Evolutionary conservation across 2,113 vertebrate species (phyloP).

Genomic region (Cavia aperea): DNA sequence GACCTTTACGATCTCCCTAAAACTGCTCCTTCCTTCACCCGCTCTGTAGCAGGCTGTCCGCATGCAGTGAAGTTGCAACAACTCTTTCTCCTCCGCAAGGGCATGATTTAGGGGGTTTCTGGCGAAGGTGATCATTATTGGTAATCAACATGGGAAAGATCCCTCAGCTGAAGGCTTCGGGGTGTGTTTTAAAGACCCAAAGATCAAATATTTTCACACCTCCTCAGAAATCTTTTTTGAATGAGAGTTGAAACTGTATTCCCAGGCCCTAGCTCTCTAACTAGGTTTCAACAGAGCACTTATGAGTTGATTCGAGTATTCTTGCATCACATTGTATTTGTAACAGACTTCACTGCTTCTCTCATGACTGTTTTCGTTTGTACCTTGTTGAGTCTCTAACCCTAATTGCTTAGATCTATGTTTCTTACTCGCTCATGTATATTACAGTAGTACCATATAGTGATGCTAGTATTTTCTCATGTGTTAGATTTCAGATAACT

Average conservation of each 20-base stretch:
- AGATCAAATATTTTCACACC: background rate
- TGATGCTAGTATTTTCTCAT: slow-evolving; percentile 4
- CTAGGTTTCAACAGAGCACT: slow-evolving; percentile 14
- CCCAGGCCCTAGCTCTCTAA: background rate
- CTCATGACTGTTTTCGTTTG: background rate
- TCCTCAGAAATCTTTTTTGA: background rate
- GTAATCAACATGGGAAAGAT: background rate
- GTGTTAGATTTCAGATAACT: slow-evolving; percentile 8
- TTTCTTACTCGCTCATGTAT: background rate
- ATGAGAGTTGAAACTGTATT: slow-evolving; percentile 24
- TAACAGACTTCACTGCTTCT: background rate
- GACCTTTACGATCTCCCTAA: background rate
- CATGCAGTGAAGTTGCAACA: background rate
- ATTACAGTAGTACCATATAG: background rate
- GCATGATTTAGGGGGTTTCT: background rate
- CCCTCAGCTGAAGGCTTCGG: background rate
- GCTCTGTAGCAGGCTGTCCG: background rate
- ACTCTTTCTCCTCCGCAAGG: background rate
- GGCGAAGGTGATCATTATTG: background rate
- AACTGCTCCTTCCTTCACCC: background rate
- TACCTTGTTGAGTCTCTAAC: background rate
- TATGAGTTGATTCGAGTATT: slow-evolving; percentile 9
- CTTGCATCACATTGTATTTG: slow-evolving; percentile 21
- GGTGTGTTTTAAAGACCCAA: slow-evolving; percentile 16
- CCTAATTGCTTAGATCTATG: background rate